Conservation (phyloP, 1,140 invertebrate species). For the Eriocheir sinensis region DNA sequence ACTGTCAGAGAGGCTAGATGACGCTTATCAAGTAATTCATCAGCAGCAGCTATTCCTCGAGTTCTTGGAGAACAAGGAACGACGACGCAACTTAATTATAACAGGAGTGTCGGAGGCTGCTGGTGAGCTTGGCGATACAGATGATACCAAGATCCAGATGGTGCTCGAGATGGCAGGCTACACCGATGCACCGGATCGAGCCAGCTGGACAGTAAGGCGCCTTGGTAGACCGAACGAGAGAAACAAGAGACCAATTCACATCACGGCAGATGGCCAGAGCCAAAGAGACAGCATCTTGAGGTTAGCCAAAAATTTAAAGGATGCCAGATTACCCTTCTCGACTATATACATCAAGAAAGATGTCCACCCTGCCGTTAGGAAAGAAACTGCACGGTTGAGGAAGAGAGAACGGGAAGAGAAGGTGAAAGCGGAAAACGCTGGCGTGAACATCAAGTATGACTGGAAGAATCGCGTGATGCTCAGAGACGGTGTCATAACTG, state of each 20-base stretch:
- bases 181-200: neutral
- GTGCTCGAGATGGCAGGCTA: neutral
- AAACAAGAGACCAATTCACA: neutral
- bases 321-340: neutral
- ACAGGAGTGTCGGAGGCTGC: conserved; percentile 27
- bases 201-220: neutral
- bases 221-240: neutral
- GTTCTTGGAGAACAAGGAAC: neutral
- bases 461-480: conserved; percentile 57
- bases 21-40: conserved; percentile 29
- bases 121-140: conserved; percentile 19
- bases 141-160: conserved; percentile 25
- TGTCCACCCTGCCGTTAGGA: conserved; percentile 39
- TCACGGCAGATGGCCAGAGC: conserved; percentile 2
- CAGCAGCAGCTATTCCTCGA: conserved; percentile 40
- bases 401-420: conserved; percentile 27
- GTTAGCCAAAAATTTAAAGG: conserved; percentile 39
- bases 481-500: conserved; percentile 10
- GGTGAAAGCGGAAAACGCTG: conserved; percentile 26
- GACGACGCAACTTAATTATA: neutral
- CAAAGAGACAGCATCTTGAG: conserved; percentile 36
- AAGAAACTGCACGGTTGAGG: neutral
- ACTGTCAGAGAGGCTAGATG: neutral
- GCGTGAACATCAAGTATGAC: conserved; percentile 11
- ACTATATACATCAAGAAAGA: neutral